Base-by-base conservation (phyloP, 2,797 vertebrate species). In the Bucorvus abyssinicus region DNA sequence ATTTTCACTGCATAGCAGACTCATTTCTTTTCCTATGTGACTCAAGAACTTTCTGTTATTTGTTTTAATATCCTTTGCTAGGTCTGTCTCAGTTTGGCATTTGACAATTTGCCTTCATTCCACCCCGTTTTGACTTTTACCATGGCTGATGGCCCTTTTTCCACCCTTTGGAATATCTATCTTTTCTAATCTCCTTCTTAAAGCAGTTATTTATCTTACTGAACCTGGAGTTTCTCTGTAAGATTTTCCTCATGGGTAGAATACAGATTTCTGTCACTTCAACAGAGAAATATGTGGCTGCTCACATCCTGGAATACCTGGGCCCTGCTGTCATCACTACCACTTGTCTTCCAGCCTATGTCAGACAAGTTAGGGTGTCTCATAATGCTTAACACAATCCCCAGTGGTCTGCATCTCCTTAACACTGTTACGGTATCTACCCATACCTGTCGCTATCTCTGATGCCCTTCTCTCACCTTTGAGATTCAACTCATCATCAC, bases 181-280 rank as follows among this genome's bases (percentile, higher is more conserved):
- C 32, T 67, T 21, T 52, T 81, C 57, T 90, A 42, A 88, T 85
- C 45, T 77, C 63, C 55, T 64, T 42, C 76, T 93, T 86, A 86
- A 71, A 12, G 38, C 13, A 64, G 32, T 78, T 53, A n/a, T 60
- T 86, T 84, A 61, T 81, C 65, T 90, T 71, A 49, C 38, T 50
- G 77, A 53, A 84, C 57, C 73, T 92, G 65, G 36, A 93, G 26
- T n/a, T 94, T 94, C 86, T 93, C 49, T 78, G 16, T 80, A 81
- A 75, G 77, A 42, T 94, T 96, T 94, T 96, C 69, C 14, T 93
- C 2, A 0, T 78, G 73, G 30, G 12, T 86, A 23, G 57, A 88
- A 45, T 53, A 80, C 20, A 84, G 59, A 84, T 68, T 81, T 64
- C 57, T 71, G 21, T 64, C 90, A 80, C 83, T 94, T 95, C 88